phyloP scores from a whole-genome alignment of 1,140 invertebrate genomes.

The Pseudobourletiella spinata region DNA sequence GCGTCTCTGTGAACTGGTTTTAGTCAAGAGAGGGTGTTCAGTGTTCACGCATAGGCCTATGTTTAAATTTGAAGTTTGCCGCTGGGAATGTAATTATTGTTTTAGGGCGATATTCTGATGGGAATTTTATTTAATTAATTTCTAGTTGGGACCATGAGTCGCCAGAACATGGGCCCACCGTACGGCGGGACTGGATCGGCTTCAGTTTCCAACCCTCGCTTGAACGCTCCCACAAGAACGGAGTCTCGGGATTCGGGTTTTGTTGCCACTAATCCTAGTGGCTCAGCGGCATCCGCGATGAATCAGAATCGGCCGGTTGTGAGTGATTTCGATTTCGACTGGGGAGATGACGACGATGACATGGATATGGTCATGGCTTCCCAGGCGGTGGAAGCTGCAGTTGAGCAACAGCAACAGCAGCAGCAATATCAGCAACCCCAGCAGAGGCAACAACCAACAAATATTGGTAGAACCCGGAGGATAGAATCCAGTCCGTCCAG shows the following conservation, averaged over 20 bases:
- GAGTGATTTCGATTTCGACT: not conserved
- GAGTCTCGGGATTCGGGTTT: no score
- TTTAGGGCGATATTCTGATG: no score
- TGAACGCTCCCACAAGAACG: no score
- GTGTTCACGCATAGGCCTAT: not conserved
- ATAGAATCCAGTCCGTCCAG: not conserved
- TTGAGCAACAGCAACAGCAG: not conserved
- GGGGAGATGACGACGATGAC: slow-evolving; percentile 1
- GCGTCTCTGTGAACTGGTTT: not conserved
- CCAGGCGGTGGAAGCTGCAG: not conserved
- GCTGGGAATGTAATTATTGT: no score
- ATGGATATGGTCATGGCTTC: not conserved
- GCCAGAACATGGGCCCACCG: no score
- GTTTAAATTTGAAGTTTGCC: not conserved
- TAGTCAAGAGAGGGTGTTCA: not conserved
- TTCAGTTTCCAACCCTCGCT: no score
- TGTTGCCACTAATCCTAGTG: no score
- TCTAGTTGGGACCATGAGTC: no score
- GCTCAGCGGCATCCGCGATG: not conserved
- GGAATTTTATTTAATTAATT: no score
- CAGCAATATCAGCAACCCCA: not conserved
- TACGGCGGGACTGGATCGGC: no score
- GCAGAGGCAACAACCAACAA: not conserved
- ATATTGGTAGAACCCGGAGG: no score
- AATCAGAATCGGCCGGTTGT: no score